A percentile compares a stretch with the other conserved stretches of the same genome.
These are phyloP conservation scores for Cynopterus brachyotis DNA, from an alignment of 2,113 vertebrate genomes.

Conservation along the genomic window DNA sequence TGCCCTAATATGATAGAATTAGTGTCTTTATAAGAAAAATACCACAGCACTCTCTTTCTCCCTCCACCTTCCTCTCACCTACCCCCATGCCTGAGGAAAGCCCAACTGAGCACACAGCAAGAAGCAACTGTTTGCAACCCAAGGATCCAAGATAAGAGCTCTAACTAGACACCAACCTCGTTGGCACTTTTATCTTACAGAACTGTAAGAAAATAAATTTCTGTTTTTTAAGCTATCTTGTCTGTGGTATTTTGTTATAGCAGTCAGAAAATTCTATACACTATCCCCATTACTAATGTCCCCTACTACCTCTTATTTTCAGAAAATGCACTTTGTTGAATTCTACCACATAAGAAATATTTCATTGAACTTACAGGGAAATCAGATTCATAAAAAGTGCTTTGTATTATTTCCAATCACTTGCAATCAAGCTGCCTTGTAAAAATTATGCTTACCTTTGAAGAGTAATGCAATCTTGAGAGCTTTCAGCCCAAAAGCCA, in stretches of 20 bases:
- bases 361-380: constrained; percentile 56
- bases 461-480: constrained; percentile 91
- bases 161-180: neutral
- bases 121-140: neutral
- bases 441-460: constrained; percentile 90
- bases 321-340: constrained; percentile 2
- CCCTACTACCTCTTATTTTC: neutral
- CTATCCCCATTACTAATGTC: neutral
- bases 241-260: neutral
- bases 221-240: neutral
- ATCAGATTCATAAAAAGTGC: constrained; percentile 65
- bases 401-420: constrained; percentile 59
- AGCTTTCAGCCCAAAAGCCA: constrained; percentile 96
- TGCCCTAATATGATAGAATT: neutral
- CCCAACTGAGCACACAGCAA: neutral
- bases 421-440: constrained; percentile 61
- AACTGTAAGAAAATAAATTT: neutral
- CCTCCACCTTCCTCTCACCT: neutral
- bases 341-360: constrained; percentile 44
- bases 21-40: neutral
- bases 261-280: neutral
- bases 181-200: neutral
- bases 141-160: neutral
- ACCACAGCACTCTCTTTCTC: neutral
- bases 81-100: neutral